Conservation (phyloP, 2,113 vertebrate genomes). For the Typhlomys cinereus region DNA sequence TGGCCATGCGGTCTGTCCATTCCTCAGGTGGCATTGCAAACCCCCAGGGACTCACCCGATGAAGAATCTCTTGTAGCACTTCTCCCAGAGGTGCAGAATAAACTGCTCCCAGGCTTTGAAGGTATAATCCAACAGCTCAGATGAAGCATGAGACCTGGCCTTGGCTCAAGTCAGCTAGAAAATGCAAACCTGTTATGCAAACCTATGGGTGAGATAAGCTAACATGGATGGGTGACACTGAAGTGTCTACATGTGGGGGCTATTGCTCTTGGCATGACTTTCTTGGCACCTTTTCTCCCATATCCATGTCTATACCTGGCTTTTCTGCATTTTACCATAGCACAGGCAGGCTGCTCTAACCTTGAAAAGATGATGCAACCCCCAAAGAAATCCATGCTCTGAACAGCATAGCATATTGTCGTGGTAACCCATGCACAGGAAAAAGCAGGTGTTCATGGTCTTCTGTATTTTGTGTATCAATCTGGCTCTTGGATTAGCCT, state of each 20-base stretch:
- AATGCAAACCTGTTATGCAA: neutral
- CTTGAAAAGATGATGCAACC: neutral
- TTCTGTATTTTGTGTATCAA: neutral
- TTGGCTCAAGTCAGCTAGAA: neutral
- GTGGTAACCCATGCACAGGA: neutral
- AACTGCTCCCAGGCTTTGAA: neutral
- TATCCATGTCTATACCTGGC: neutral
- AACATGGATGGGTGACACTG: neutral
- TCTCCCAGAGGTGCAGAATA: neutral
- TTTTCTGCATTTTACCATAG: neutral
- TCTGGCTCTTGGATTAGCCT: neutral
- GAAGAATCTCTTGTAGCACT: neutral
- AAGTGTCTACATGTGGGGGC: neutral
- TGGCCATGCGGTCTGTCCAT: no score
- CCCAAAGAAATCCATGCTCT: neutral
- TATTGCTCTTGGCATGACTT: accelerated
- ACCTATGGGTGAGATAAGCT: neutral
- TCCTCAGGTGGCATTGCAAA: neutral
- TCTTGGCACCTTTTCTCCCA: neutral
- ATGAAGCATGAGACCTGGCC: neutral
- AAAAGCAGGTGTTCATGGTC: neutral
- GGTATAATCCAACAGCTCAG: neutral
- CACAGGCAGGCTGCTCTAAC: neutral
- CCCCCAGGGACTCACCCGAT: neutral
- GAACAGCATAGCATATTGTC: neutral